Evolutionary conservation across 2,113 vertebrate species (phyloP).

Genomic region (Petrocephalus zakoni): DNA sequence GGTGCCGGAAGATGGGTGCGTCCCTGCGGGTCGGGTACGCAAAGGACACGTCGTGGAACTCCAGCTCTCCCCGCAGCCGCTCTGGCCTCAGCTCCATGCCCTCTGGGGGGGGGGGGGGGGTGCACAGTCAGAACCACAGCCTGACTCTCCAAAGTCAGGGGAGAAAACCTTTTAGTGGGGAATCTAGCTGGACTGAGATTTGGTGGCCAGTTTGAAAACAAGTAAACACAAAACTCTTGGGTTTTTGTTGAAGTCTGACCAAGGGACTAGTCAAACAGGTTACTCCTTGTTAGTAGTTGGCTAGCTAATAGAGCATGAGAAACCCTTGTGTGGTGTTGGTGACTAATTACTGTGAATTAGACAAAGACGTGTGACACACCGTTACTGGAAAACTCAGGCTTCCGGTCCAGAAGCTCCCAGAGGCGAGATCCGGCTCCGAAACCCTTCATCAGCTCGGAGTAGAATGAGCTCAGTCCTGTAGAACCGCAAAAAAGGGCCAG

Average conservation of each 20-base stretch:
- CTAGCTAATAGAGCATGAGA: neutral
- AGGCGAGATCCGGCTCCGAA: conserved; percentile 87
- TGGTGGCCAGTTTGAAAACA: neutral
- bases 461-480: conserved; percentile 90
- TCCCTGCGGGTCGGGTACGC: conserved; percentile 84
- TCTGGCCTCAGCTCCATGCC: conserved; percentile 66
- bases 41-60: conserved; percentile 78
- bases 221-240: neutral
- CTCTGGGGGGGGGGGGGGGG: conserved; percentile 53
- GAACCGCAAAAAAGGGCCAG: neutral
- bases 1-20: conserved; percentile 71
- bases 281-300: neutral
- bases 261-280: neutral
- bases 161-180: neutral
- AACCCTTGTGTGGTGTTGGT: neutral
- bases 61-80: conserved; percentile 73
- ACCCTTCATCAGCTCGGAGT: conserved; percentile 94
- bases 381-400: conserved; percentile 76
- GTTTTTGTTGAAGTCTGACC: neutral
- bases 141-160: too few species aligned
- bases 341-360: neutral
- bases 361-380: conserved; percentile 52
- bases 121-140: neutral
- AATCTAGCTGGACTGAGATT: neutral
- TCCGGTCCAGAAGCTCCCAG: conserved; percentile 87